Evolutionary conservation across 2,888 invertebrate genomes (phyloP).

Genomic region (Hedychridium roseum): DNA sequence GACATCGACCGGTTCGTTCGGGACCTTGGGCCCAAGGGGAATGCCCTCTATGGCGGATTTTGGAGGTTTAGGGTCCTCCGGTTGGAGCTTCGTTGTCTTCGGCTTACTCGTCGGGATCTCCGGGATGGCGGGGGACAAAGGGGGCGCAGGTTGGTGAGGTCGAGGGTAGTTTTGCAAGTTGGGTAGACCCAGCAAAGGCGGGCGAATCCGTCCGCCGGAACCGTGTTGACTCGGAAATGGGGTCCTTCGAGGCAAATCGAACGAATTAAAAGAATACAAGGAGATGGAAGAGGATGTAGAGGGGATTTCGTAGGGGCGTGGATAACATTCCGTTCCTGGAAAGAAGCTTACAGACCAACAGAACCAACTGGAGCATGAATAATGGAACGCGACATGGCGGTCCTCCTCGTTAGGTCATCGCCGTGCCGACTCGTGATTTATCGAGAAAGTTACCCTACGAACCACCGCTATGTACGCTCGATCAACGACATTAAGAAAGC

Average conservation of each 20-base stretch:
- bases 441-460: conserved; percentile 18
- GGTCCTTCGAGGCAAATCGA: conserved; percentile 15
- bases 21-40: not conserved
- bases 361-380: conserved; percentile 36
- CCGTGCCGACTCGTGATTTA: conserved; percentile 19
- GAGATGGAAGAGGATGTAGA: not conserved
- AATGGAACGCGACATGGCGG: conserved; percentile 22
- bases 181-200: conserved; percentile 47
- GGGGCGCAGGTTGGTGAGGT: conserved; percentile 41
- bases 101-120: conserved; percentile 27
- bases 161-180: conserved; percentile 50
- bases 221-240: conserved; percentile 43
- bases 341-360: no score
- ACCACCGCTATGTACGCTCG: no score
- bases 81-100: conserved; percentile 52
- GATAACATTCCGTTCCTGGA: no score
- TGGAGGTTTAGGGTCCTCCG: conserved; percentile 18
- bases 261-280: not conserved
- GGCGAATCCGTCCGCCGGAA: conserved; percentile 47
- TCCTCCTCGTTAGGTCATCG: conserved; percentile 16
- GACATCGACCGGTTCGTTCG: not conserved
- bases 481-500: no score
- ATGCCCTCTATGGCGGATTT: conserved; percentile 16
- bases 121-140: conserved; percentile 23
- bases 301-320: not conserved